Evolutionary conservation across 2,888 invertebrate species (phyloP), one percentile per base, ranked within the genome.

Genomic region (Zygogramma bicolorata): DNA sequence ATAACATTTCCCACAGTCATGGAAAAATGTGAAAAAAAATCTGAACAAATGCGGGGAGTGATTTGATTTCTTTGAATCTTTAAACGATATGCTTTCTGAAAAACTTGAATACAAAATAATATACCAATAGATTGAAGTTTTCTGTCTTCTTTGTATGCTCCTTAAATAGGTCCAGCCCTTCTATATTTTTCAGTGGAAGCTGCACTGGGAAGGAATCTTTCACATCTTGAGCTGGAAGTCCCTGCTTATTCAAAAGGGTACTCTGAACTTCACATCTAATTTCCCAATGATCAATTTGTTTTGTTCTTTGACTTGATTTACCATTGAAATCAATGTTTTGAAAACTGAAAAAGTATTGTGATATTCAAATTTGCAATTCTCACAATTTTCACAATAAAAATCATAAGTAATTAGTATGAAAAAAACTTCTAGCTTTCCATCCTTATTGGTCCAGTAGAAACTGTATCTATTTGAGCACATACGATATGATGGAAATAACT

Each of bases 261-360:
- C 25, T 57, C 57, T 57, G 57, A 57, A 57, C 15, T 57, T 22
- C n/a, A n/a, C 25, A 57, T 57, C 57, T 57, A 57, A 57, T 57
- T 57, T 57, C 10, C 57, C 57, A 57, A 57, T 57, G 25, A 57
- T 15, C 57, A 57, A 57, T 57, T 57, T 57, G 25, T n/a, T n/a
- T n/a, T n/a, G n/a, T n/a, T n/a, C n/a, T n/a, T n/a, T n/a, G n/a
- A n/a, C n/a, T n/a, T n/a, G 57, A 15, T 57, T 57, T 22, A 57
- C 57, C 13, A 57, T 57, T 57, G 57, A 57, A 57, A 57, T 25
- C 57, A 57, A 57, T 57, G 57, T 57, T 25, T 57, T 57, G 57
- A 57, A 25, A 57, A 25, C 57, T 57, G 57, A 57, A 57, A 57
- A 57, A 57, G 25, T 57, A 57, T 57, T 57, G 25, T 25, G 15